Base-by-base conservation (phyloP, 2,888 invertebrate genomes). In the Cistogaster globosa region DNA sequence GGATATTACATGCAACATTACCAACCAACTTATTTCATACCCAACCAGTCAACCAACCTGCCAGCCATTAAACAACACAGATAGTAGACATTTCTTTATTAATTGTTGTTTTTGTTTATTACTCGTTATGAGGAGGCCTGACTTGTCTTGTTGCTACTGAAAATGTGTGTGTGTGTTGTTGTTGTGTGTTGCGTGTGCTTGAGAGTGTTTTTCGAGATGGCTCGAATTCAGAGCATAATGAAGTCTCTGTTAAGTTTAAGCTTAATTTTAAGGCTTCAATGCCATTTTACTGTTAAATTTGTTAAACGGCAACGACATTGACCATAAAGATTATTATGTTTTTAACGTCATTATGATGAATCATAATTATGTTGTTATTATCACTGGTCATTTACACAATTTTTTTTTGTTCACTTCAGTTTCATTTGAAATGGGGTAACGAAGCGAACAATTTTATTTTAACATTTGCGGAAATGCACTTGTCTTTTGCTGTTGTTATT, bases 171-270 rank as follows among this genome's bases (percentile, higher is more conserved):
- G 42, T 12, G 20, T 53, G 51, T n/a, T n/a, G n/a, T n/a, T n/a
- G n/a, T n/a, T 18, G 18, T 9, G 45, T 42, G 67, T 72, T 45
- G 51, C 26, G 14, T 58, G 26, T 12, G 38, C 57, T 7, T 22
- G 20, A 42, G 26, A 22, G 63, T 65, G 32, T 76, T 1, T 51
- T 14, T 5, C 16, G 22, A 72, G 14, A 14, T 48, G 53, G 22
- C 11, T 42, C 16, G 38, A 71, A 63, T 57, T 57, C 45, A 32
- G 76, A 82, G 76, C 71, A 65, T 62, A 62, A 8, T 5, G 8
- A 65, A 63, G 57, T 26, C 91, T 92, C 91, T 89, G 88, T 88
- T 89, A 85, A 85, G 81, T 87, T 87, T 86, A 84, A 78, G 76
- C 75, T 80, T 55, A 57, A 72, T 62, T 71, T 38, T 11, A 22